Conservation (phyloP, 2,888 invertebrate species). For the Patella ulyssiponensis region DNA sequence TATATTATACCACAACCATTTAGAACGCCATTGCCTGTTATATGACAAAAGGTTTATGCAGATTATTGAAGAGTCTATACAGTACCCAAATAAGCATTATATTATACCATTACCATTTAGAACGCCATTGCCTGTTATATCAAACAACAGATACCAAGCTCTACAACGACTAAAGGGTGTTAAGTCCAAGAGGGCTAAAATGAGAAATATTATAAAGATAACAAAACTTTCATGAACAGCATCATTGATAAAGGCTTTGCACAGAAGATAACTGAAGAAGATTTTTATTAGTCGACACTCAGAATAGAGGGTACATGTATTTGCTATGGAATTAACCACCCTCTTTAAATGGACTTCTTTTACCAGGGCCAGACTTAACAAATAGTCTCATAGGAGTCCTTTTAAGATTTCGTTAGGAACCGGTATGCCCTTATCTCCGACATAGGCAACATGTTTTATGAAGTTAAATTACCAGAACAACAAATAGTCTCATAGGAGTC, state of each 20-base stretch:
- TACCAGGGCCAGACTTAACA: constrained; percentile 22
- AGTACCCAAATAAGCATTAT: not conserved
- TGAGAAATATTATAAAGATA: constrained; percentile 16
- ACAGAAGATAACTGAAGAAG: not conserved
- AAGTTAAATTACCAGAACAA: constrained; percentile 11
- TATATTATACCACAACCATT: not conserved
- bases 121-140: not conserved
- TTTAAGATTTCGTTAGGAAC: constrained; percentile 17
- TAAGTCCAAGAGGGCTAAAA: constrained; percentile 3
- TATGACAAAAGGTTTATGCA: not conserved
- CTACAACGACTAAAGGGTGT: constrained; percentile 14
- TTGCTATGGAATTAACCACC: constrained; percentile 3
- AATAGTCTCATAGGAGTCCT: constrained; percentile 21
- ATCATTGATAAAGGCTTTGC: constrained; percentile 22
- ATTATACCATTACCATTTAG: not conserved
- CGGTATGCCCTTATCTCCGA: constrained; percentile 25
- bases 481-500: no score
- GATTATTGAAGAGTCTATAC: not conserved
- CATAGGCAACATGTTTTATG: constrained; percentile 31
- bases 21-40: not conserved
- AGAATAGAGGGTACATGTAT: not conserved
- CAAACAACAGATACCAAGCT: no score
- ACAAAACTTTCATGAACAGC: constrained; percentile 16
- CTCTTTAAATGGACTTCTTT: constrained; percentile 22
- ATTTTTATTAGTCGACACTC: not conserved